Evolutionary conservation across 2,113 vertebrate genomes (phyloP).

Genomic region (Sturnira hondurensis): DNA sequence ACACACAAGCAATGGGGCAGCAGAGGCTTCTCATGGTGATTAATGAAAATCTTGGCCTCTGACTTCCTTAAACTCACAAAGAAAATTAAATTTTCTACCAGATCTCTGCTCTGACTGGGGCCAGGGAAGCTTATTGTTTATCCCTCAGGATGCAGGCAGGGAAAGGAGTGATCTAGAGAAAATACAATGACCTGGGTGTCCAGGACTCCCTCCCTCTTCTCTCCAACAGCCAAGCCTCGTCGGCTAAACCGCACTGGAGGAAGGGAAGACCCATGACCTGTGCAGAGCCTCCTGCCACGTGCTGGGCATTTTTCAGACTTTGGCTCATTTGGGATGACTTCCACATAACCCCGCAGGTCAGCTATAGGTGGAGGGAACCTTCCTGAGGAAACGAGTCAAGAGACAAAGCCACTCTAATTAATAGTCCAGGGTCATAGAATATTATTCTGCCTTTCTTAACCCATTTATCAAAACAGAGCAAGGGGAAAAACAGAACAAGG

Average conservation of each 20-base stretch:
- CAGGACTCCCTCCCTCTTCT: background rate
- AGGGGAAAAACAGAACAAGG: background rate
- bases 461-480: background rate
- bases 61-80: slow-evolving; percentile 23
- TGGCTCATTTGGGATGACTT: background rate
- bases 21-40: background rate
- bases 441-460: background rate
- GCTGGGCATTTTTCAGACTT: background rate
- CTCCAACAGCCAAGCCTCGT: background rate
- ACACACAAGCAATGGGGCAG: background rate
- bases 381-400: background rate
- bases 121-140: background rate
- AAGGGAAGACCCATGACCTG: fast-evolving
- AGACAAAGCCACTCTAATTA: background rate
- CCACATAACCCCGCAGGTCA: background rate
- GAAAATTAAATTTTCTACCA: slow-evolving; percentile 51
- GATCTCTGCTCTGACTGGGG: background rate
- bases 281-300: fast-evolving
- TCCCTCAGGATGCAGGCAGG: background rate
- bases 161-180: background rate
- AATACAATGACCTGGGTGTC: background rate
- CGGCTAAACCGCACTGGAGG: background rate
- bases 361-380: background rate
- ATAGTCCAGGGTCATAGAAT: background rate
- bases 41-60: background rate